These are phyloP conservation scores for Loriculus beryllinus DNA, from an alignment of 2,797 vertebrate species.

Conservation along the genomic window DNA sequence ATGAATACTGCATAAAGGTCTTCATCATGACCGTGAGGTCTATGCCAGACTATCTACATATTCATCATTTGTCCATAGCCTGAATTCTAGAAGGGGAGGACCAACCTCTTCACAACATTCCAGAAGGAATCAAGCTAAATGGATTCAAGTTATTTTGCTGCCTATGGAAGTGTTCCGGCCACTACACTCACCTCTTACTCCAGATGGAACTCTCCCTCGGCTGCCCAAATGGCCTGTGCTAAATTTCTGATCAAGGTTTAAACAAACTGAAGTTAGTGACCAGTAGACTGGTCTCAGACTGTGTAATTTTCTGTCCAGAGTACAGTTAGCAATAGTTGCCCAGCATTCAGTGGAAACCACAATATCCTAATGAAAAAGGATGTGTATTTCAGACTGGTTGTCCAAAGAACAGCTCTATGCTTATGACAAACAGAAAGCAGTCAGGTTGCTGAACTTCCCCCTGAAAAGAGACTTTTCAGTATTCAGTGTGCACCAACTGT, in stretches of 20 bases:
- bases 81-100: background rate
- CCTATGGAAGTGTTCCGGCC: background rate
- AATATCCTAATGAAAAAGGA: background rate
- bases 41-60: background rate
- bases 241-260: background rate
- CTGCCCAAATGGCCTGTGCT: background rate
- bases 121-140: background rate
- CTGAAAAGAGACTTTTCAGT: constrained; percentile 28
- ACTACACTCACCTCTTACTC: background rate
- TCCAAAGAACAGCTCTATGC: background rate
- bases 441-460: background rate
- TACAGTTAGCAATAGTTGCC: background rate
- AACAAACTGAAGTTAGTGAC: background rate
- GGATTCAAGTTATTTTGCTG: background rate
- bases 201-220: background rate
- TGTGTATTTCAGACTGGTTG: background rate
- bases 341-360: background rate
- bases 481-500: background rate
- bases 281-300: background rate
- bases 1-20: background rate
- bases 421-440: background rate
- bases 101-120: background rate
- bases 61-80: background rate
- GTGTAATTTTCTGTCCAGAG: background rate
- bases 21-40: background rate